Base-by-base conservation (phyloP, 2,113 vertebrate genomes). In the Platysternon megacephalum region DNA sequence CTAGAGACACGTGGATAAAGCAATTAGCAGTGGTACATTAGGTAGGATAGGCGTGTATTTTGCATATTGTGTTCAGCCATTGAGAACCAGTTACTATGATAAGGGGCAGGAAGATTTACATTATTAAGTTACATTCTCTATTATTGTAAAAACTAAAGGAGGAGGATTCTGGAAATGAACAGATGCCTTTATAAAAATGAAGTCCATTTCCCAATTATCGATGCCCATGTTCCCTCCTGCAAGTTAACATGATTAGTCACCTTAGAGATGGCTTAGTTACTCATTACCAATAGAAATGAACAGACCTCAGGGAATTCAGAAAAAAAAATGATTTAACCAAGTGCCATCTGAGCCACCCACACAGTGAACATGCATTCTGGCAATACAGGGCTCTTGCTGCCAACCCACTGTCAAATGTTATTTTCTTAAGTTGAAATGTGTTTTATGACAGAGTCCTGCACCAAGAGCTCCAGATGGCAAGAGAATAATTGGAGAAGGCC, bases 331-430 rank as follows among this genome's bases (percentile, higher is more conserved):
- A 96, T 93, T 98, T 97, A 98, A 97, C 96, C 93, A 94, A 86
- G 84, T 95, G 88, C 93, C 96, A 98, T 98, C 96, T 98, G 98
- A 98, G 84, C 97, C 98, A 97, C 97, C 89, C 96, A 97, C 97
- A 93, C 92, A 90, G 56, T 89, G 87, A 97, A 95, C 74, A 93
- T 14, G 10, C 68, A 93, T 97, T 97, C 97, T 98, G 95, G 96
- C 95, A 97, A 97, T 81, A 88, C 94, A 89, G 78, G 82, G 90
- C 92, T 94, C 91, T 93, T 90, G 44, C 86, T 95, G 95, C 96
- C 97, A 97, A 93, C 91, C 97, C 92, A 86, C 93, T 96, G 95
- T 94, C 97, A 97, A 98, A 92, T 82, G 88, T 88, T 97, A 95
- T n/a, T 95, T 94, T 85, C 88, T 85, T 78, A 93, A 92, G 90